phyloP scores from a whole-genome alignment of 2,888 invertebrate genomes.

The Melanostoma mellinum region DNA sequence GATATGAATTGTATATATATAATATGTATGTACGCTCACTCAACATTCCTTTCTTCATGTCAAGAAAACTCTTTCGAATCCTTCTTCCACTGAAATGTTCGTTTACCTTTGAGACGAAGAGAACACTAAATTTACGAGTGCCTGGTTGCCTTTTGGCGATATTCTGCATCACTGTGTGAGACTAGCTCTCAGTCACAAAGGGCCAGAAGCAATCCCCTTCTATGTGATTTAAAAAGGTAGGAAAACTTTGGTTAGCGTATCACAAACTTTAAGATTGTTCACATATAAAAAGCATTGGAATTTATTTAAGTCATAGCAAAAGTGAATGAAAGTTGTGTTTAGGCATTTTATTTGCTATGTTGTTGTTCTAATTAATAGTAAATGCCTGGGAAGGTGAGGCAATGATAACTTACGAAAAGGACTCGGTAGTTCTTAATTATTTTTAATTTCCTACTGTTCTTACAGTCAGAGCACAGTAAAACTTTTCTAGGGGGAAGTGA shows the following conservation, averaged over 20 bases:
- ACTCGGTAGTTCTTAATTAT: conserved; percentile 55
- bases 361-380: conserved; percentile 23
- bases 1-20: too few species aligned
- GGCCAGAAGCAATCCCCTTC: conserved; percentile 53
- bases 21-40: conserved; percentile 8
- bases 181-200: conserved; percentile 58
- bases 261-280: conserved; percentile 53
- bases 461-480: not conserved
- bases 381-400: conserved; percentile 15
- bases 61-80: conserved; percentile 56
- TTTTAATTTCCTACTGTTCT: not conserved
- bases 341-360: conserved; percentile 33
- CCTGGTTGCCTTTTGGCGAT: conserved; percentile 60
- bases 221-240: too few species aligned
- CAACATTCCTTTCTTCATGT: conserved; percentile 39
- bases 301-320: conserved; percentile 57
- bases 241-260: not conserved
- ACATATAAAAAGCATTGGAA: conserved; percentile 68
- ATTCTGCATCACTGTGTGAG: conserved; percentile 39
- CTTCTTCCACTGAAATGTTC: conserved; percentile 58
- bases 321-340: conserved; percentile 44
- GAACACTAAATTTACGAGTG: conserved; percentile 64
- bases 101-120: conserved; percentile 63
- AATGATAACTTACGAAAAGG: conserved; percentile 18
- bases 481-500: conserved; percentile 27